Evolutionary conservation across 2,888 invertebrate species (phyloP).

Genomic region (Frankliniella fusca): DNA sequence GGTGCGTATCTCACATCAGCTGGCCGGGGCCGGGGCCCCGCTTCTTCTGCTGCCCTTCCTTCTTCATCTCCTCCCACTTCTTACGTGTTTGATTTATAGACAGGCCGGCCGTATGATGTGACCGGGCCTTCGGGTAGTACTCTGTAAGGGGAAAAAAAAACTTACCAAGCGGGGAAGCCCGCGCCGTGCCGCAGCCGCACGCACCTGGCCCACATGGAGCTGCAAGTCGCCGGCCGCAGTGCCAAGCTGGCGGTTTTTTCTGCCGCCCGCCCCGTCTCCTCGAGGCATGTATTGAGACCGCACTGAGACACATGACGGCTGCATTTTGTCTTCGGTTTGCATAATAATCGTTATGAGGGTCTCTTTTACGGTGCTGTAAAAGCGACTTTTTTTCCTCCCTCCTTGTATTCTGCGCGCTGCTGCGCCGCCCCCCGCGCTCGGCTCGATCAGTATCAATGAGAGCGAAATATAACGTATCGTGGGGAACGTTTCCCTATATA

Average conservation of each 20-base stretch:
- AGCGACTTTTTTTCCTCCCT: background rate
- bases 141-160: background rate
- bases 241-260: background rate
- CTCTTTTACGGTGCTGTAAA: background rate
- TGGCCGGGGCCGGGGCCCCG: background rate
- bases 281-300: background rate
- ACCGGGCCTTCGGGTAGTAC: background rate
- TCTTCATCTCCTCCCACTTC: background rate
- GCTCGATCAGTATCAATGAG: too few relatives aligned
- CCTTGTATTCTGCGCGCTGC: background rate
- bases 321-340: background rate
- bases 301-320: background rate
- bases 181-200: background rate
- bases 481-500: background rate
- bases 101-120: background rate
- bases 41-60: too few relatives aligned
- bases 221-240: background rate
- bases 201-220: background rate
- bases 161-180: too few relatives aligned
- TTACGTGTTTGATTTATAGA: conserved; percentile 20
- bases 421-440: background rate
- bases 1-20: background rate
- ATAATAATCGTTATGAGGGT: background rate
- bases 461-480: background rate
- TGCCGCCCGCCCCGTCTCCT: background rate